Base-by-base conservation (phyloP, 2,113 vertebrate genomes). In the Antechinus stuartii region DNA sequence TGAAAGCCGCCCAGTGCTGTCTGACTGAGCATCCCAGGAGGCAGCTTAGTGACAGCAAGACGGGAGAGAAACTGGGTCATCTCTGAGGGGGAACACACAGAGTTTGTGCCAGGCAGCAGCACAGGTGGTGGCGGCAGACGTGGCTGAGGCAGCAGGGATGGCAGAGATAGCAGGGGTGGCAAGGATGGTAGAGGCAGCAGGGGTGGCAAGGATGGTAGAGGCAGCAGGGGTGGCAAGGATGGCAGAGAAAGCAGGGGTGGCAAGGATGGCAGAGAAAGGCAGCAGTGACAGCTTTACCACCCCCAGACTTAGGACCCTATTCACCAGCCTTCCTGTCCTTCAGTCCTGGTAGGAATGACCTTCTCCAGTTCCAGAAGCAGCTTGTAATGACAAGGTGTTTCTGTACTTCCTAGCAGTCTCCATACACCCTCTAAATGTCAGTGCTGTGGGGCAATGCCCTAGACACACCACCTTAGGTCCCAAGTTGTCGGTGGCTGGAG, bases 181-280 rank as follows among this genome's bases (percentile, higher is more conserved):
- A 50, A 9, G 50, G 50, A 9, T 50, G 50, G 50, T 4, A 50
- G 50, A 50, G 50, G 7, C 50, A 50, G 50, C 6, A 50, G 6
- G 50, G 50, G 50, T 50, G 50, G 50, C 50, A 50, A 7, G 5
- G 50, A 8, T 50, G 50, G 50, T 4, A 50, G 50, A 6, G 50
- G 6, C 50, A 50, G 50, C 6, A 50, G 7, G 50, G 50, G 19
- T 19, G 68, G 14, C 68, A 22, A 0, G 8, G 35, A 35, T 14
- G 5, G 35, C 4, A 6, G 30, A 0, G 11, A 10, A 0, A 3
- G 9, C 9, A 2, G 14, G 6, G 50, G 6, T 19, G 68, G 14
- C n/a, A 22, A 8, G 5, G 35, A 35, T 14, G 5, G 14, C 14
- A 6, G 57, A 0, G 11, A 10, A 4, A 52, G 50, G 50, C 50